Evolutionary conservation across 2,888 invertebrate genomes (phyloP), one percentile per base, ranked within the genome.

Genomic region (Luperina testacea): DNA sequence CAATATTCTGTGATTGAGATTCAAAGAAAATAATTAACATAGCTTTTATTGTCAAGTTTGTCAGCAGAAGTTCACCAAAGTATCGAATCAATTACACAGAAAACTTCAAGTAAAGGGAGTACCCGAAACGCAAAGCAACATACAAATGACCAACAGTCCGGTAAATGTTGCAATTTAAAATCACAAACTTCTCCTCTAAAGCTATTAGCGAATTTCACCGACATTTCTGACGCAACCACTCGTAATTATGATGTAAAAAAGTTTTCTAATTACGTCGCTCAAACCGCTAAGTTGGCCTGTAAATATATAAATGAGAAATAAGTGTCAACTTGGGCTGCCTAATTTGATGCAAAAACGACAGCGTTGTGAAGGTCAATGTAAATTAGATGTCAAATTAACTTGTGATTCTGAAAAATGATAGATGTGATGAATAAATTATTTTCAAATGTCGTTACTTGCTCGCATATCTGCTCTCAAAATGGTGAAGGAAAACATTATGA

Each of bases 221-320:
- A 84, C 86, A 84, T 81, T 82, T 81, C 79, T 80, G 89, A 77
- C 85, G 85, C 83, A 81, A 79, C 87, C 90, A 89, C 89, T 88
- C 82, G 84, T 85, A 90, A 90, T 91, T 90, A 90, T 83, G 85
- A 84, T 83, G 86, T 87, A 86, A 89, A 89, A 88, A 91, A 91
- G 90, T 93, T 93, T 91, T 87, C 90, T 92, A 91, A 93, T 93
- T 92, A 92, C 84, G 82, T 80, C 87, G 78, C 87, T 86, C 82
- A 87, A 89, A 87, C 90, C 88, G 84, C 89, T 88, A 89, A 91
- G 87, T 90, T 90, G 86, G 87, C 87, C 89, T 86, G 87, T 88
- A 88, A 92, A 93, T 92, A 89, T 91, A 92, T 89, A 88, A 91
- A 88, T 82, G 88, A 85, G 73, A 90, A 91, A 90, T 88, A 81